These are phyloP conservation scores for Hylyphantes graminicola DNA, from an alignment of 1,140 invertebrate species.

Conservation along the genomic window DNA sequence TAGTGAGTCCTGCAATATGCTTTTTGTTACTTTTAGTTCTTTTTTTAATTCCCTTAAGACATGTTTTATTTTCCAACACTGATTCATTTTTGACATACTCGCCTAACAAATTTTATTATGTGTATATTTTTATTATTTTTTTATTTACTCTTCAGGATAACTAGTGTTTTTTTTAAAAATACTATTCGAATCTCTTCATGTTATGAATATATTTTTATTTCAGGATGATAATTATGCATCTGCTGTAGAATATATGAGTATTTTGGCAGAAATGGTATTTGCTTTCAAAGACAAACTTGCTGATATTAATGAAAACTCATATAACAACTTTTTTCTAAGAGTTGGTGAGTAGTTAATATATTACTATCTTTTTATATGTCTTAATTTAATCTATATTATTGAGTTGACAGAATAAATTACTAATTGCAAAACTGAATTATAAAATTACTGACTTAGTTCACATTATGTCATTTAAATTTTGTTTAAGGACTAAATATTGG, in stretches of 20 bases:
- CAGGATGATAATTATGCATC: conserved; percentile 48
- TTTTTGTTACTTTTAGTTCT: too few species aligned
- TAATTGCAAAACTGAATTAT: conserved; percentile 11
- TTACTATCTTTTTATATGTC: conserved; percentile 54
- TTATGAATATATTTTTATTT: background rate
- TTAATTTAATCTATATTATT: background rate
- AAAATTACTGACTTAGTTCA: background rate
- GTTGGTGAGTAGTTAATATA: conserved; percentile 76
- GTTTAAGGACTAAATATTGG: conserved; percentile 86
- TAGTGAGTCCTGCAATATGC: too few species aligned
- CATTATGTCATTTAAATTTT: conserved; percentile 20
- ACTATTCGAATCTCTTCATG: too few species aligned
- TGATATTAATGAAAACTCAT: conserved; percentile 93
- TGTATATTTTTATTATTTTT: background rate
- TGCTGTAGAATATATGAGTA: conserved; percentile 57
- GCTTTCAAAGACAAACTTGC: conserved; percentile 87
- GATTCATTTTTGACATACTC: too few species aligned
- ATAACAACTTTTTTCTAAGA: conserved; percentile 94
- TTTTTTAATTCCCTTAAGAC: too few species aligned
- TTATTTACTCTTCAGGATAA: background rate
- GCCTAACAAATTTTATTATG: too few species aligned
- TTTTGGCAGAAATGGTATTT: conserved; percentile 74
- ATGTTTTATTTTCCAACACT: too few species aligned
- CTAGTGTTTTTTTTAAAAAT: too few species aligned
- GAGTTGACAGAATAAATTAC: background rate